A percentile compares a stretch with the other conserved stretches of the same genome.
Evolutionary conservation across 1,140 invertebrate species (phyloP).

Genomic region (Drosophila yakuba): DNA sequence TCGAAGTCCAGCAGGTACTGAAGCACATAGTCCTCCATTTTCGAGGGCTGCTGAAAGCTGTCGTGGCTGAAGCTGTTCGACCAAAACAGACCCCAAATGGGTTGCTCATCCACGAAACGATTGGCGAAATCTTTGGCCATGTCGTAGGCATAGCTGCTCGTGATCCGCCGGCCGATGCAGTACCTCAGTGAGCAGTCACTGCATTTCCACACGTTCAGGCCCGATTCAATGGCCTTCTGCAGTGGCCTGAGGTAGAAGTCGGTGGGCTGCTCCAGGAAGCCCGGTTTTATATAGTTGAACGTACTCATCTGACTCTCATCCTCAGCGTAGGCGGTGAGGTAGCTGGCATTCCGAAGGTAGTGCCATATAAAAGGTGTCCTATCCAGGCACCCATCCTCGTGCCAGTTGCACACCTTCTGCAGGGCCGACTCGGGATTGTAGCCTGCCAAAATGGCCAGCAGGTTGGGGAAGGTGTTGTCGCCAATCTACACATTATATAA

Average conservation of each 20-base stretch:
- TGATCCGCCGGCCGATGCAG: conserved; percentile 87
- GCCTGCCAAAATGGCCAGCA: conserved; percentile 91
- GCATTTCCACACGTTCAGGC: conserved; percentile 38
- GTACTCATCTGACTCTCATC: conserved; percentile 90
- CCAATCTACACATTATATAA: conserved; percentile 85
- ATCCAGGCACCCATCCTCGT: conserved; percentile 85
- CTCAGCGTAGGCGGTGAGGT: conserved; percentile 91
- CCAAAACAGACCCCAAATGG: conserved; percentile 92
- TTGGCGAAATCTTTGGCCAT: conserved; percentile 86
- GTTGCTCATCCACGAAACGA: conserved; percentile 67
- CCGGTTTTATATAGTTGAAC: conserved; percentile 92
- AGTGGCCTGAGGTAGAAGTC: conserved; percentile 93
- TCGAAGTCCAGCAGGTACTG: conserved; percentile 87
- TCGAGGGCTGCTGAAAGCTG: conserved; percentile 87
- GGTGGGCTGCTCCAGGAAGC: conserved; percentile 91
- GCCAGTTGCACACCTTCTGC: conserved; percentile 85
- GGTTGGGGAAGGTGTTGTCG: conserved; percentile 93
- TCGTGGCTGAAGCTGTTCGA: conserved; percentile 91
- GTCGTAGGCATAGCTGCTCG: conserved; percentile 86
- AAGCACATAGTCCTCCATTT: conserved; percentile 87
- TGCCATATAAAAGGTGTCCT: conserved; percentile 93
- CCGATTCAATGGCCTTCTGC: conserved; percentile 86
- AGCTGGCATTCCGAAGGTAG: conserved; percentile 88
- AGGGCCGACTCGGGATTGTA: conserved; percentile 85
- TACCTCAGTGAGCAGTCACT: conserved; percentile 28